phyloP scores from a whole-genome alignment of 23 tunicate genomes.

The Diplosoma virens region DNA sequence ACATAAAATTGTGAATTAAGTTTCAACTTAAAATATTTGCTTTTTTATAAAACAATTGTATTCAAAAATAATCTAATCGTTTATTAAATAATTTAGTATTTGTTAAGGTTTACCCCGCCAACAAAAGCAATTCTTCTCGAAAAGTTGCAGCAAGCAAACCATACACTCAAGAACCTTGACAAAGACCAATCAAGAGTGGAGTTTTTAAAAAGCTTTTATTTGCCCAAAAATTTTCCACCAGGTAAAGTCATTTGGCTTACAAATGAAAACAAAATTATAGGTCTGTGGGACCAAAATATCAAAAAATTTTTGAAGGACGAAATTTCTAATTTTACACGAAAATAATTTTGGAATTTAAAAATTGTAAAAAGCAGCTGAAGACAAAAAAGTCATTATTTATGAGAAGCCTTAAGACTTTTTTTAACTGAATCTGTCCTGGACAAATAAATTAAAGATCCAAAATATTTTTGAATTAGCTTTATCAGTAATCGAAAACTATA shows the following conservation, averaged over 20 bases:
- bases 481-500: too few relatives aligned
- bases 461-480: too few relatives aligned
- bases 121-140: background rate
- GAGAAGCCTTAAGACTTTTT: too few relatives aligned
- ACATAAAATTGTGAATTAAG: too few relatives aligned
- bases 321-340: background rate
- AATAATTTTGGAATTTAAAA: too few relatives aligned
- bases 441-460: too few relatives aligned
- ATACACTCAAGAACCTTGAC: background rate
- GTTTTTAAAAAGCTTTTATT: background rate
- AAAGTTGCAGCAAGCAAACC: background rate
- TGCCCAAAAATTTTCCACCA: background rate
- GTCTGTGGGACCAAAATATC: background rate
- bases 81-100: background rate
- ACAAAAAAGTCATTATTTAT: too few relatives aligned
- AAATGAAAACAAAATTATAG: background rate
- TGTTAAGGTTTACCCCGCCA: conserved; percentile 1
- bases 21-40: too few relatives aligned
- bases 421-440: too few relatives aligned
- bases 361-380: too few relatives aligned
- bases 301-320: background rate
- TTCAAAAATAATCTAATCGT: background rate
- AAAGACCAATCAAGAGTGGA: background rate
- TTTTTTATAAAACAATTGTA: too few relatives aligned
- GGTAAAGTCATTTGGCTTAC: background rate